Evolutionary conservation across 1,140 invertebrate species (phyloP).

Genomic region (Armadillidium nasatum): DNA sequence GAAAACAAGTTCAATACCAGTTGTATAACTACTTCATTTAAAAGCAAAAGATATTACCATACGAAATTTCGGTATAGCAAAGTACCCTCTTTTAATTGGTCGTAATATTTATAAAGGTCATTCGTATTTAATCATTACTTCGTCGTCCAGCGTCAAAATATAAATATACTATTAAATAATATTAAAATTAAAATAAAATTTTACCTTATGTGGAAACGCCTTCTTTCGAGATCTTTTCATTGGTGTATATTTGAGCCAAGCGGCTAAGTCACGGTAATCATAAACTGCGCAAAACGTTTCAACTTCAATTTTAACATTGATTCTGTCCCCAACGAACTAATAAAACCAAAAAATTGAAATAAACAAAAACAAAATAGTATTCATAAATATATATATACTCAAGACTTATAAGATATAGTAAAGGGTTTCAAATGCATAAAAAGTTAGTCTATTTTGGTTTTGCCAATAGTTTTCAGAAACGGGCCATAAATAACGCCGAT

Average conservation of each 20-base stretch:
- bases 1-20: not conserved
- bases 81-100: too few relatives aligned
- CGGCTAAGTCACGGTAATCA: slow-evolving; percentile 30
- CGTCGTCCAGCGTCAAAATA: too few relatives aligned
- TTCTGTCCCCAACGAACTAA: slow-evolving; percentile 36
- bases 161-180: not conserved
- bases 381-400: not conserved
- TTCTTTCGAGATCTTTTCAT: slow-evolving; percentile 16
- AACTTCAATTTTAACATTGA: slow-evolving; percentile 37
- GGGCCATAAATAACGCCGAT: too few relatives aligned
- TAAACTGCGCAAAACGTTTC: slow-evolving; percentile 26
- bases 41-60: too few relatives aligned
- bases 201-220: slow-evolving; percentile 4
- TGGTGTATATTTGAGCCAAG: slow-evolving; percentile 29
- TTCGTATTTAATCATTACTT: too few relatives aligned
- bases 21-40: not conserved
- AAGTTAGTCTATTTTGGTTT: too few relatives aligned
- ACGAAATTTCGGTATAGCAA: too few relatives aligned
- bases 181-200: not conserved
- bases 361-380: not conserved
- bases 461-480: too few relatives aligned
- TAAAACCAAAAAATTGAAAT: not conserved
- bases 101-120: too few relatives aligned
- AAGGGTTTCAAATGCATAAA: too few relatives aligned
- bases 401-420: not conserved